phyloP scores from a whole-genome alignment of 2,888 invertebrate genomes.

The Scrobipalpa costella region DNA sequence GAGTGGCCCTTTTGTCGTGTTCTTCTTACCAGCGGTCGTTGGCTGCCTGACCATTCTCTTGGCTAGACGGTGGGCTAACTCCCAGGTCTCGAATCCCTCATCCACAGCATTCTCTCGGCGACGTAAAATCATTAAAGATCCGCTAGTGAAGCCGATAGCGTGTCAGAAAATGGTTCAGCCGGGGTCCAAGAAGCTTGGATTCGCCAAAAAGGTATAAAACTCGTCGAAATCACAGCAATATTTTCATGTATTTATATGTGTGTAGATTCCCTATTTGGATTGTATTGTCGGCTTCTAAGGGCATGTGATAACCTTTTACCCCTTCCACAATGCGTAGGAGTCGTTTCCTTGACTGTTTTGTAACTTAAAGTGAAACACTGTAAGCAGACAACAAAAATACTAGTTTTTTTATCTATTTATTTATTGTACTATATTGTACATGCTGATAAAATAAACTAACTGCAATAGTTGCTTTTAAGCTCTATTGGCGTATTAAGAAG shows the following conservation, averaged over 20 bases:
- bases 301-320: constrained; percentile 9
- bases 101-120: constrained; percentile 75
- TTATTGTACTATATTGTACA: not conserved
- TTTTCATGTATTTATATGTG: not conserved
- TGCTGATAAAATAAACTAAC: too few relatives aligned
- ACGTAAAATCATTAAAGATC: constrained; percentile 77
- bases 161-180: constrained; percentile 70
- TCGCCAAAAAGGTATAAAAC: constrained; percentile 62
- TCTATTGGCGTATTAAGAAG: too few relatives aligned
- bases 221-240: not conserved
- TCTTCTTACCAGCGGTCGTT: constrained; percentile 77
- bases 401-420: not conserved
- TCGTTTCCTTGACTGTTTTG: not conserved
- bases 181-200: constrained; percentile 65
- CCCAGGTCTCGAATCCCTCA: constrained; percentile 70
- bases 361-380: not conserved
- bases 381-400: not conserved
- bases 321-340: not conserved
- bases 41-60: constrained; percentile 77
- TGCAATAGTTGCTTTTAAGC: too few relatives aligned
- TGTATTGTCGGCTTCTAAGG: not conserved
- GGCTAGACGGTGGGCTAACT: constrained; percentile 75
- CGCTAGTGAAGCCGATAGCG: constrained; percentile 65
- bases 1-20: constrained; percentile 80
- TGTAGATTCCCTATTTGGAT: not conserved